A percentile compares a stretch with the other conserved stretches of the same genome.
phyloP scores from a whole-genome alignment of 2,888 invertebrate genomes.

The Pristionchus japonicus region DNA sequence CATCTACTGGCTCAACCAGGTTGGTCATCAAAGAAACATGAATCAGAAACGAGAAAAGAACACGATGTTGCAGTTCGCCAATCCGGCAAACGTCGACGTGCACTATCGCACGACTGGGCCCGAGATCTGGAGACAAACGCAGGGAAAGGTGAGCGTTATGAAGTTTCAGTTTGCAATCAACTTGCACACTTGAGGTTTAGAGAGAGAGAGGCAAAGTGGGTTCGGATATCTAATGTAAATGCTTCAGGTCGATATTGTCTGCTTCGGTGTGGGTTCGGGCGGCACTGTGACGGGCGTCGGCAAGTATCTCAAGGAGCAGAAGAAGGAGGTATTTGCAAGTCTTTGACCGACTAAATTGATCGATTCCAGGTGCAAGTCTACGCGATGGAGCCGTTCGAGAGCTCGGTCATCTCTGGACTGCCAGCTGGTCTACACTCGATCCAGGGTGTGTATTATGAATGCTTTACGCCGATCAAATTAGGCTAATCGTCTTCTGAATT shows the following conservation, averaged over 20 bases:
- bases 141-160: slow-evolving; percentile 58
- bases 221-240: too few relatives aligned
- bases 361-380: slow-evolving; percentile 47
- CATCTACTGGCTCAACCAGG: background rate
- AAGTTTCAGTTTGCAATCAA: background rate
- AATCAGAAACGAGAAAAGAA: background rate
- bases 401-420: slow-evolving; percentile 58
- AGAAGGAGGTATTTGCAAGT: slow-evolving; percentile 51
- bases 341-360: background rate
- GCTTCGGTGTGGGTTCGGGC: slow-evolving; percentile 70
- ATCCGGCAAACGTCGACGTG: slow-evolving; percentile 69
- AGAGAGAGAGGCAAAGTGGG: too few relatives aligned
- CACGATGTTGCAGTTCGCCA: slow-evolving; percentile 58
- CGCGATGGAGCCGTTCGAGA: slow-evolving; percentile 61
- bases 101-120: slow-evolving; percentile 72
- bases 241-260: slow-evolving; percentile 64
- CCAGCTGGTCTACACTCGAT: slow-evolving; percentile 57
- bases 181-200: background rate
- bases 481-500: too few relatives aligned
- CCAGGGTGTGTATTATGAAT: slow-evolving; percentile 51
- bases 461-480: too few relatives aligned
- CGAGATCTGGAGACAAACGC: slow-evolving; percentile 73
- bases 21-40: background rate
- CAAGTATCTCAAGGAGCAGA: slow-evolving; percentile 56
- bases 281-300: slow-evolving; percentile 65